A percentile compares a stretch with the other conserved stretches of the same genome.
These are phyloP conservation scores for Melanchra persicariae DNA, from an alignment of 2,888 invertebrate species.

Conservation along the genomic window DNA sequence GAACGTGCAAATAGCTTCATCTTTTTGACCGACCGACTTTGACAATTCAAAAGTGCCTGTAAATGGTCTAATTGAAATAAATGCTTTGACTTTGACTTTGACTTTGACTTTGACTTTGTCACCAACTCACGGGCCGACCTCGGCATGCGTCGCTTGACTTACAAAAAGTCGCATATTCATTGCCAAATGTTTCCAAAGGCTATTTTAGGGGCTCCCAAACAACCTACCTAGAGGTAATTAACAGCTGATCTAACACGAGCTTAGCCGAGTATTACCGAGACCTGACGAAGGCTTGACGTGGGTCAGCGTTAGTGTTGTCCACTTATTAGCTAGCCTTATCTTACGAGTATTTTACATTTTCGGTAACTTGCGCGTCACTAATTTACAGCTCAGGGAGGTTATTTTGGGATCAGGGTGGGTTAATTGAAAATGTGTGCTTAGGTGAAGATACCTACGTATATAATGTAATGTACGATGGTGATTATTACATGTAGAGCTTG, in stretches of 20 bases:
- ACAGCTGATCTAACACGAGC: constrained; percentile 63
- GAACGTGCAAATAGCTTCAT: too few relatives aligned
- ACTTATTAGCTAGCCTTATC: constrained; percentile 52
- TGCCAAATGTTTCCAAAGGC: too few relatives aligned
- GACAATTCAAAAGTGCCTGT: too few relatives aligned
- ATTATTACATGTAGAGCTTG: not conserved
- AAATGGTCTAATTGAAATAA: too few relatives aligned
- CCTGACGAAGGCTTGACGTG: constrained; percentile 65
- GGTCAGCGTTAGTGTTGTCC: constrained; percentile 58
- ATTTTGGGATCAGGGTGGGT: constrained; percentile 17
- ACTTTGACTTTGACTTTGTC: too few relatives aligned
- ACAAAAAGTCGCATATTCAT: too few relatives aligned
- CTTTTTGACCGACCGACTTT: too few relatives aligned
- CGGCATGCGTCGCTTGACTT: too few relatives aligned
- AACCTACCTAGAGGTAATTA: constrained; percentile 52
- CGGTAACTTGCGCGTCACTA: constrained; percentile 33
- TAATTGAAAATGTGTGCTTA: constrained; percentile 38
- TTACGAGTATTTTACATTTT: constrained; percentile 52
- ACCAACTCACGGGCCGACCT: too few relatives aligned
- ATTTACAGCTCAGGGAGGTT: constrained; percentile 42
- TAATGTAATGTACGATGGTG: not conserved
- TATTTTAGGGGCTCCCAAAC: not conserved
- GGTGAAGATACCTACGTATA: not conserved
- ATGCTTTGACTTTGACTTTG: too few relatives aligned
- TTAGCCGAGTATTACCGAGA: constrained; percentile 38